phyloP scores from a whole-genome alignment of 2,113 vertebrate genomes.

The Cyrtonyx montezumae region DNA sequence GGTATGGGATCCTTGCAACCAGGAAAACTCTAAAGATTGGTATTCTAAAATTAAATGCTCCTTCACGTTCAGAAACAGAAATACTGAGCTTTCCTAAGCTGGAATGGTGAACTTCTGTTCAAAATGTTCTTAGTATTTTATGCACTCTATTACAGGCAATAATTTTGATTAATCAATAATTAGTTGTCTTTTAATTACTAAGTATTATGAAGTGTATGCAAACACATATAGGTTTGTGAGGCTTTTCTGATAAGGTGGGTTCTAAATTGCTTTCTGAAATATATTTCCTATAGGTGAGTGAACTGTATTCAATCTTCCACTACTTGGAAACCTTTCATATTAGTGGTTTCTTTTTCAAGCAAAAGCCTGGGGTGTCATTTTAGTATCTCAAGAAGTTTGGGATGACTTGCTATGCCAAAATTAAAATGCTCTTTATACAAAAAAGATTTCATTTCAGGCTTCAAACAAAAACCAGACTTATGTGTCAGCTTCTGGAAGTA shows the following conservation, averaged over 20 bases:
- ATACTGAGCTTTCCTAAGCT: not conserved
- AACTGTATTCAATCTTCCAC: not conserved
- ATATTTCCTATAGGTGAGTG: not conserved
- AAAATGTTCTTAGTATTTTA: not conserved
- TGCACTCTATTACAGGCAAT: not conserved
- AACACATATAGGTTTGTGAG: not conserved
- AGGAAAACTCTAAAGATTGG: not conserved
- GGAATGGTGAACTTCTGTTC: not conserved
- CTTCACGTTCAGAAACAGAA: not conserved
- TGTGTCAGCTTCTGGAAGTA: not conserved
- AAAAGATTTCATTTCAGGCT: not conserved
- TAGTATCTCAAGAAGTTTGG: not conserved
- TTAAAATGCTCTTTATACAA: not conserved
- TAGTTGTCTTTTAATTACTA: not conserved
- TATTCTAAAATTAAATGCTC: not conserved
- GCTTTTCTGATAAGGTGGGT: not conserved
- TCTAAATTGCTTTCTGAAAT: not conserved
- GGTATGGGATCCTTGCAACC: fast-evolving
- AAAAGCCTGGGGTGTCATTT: not conserved
- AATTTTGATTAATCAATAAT: not conserved
- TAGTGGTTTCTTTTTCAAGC: not conserved
- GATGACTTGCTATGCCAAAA: not conserved
- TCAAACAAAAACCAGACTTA: not conserved
- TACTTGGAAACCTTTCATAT: not conserved
- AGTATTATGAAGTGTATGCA: not conserved